Evolutionary conservation across 2,797 vertebrate species (phyloP), one percentile per base, ranked within the genome.

Genomic region (Sebastes miniatus): DNA sequence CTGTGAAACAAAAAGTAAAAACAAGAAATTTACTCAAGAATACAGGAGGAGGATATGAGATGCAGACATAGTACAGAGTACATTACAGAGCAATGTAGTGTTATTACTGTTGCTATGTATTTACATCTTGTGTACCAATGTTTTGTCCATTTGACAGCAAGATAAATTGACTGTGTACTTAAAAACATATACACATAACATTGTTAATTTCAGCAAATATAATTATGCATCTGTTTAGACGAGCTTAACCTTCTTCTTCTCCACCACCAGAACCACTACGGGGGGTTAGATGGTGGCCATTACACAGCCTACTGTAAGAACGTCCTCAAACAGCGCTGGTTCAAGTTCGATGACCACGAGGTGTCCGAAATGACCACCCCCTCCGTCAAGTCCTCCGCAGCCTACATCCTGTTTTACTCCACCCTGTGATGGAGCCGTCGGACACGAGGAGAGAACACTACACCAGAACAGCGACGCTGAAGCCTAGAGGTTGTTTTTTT

Each of bases 271-370:
- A 99, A 99, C 89, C 99, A 99, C 90, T 99, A 99, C 0, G 99
- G 99, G 0, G 97, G 98, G 25, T 86, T 99, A 90, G 99, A 99
- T 2, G 98, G 99, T 1, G 98, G 99, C 47, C 99, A 99, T 88
- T 99, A 99, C 88, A 99, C 98, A 0, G 99, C 98, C 65, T 99
- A 98, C 90, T 99, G 98, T 93, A 99, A 97, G 95, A 99, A 98
- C 2, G 90, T 88, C 36, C 16, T 80, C 0, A 98, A 96, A 68
- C 97, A 99, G 75, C 96, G 96, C 80, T 99, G 99, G 99, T 98
- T 95, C 90, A 99, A 99, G 89, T 99, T 99, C 18, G 98, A 99
- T 5, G 99, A 99, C 88, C 98, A 99, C 0, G 99, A 99, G 91
- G 98, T 99, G 56, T 96, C 97, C 0, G 98, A 99, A 1, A 97